Evolutionary conservation across 2,797 vertebrate species (phyloP).

Genomic region (Sebastes glaucus): DNA sequence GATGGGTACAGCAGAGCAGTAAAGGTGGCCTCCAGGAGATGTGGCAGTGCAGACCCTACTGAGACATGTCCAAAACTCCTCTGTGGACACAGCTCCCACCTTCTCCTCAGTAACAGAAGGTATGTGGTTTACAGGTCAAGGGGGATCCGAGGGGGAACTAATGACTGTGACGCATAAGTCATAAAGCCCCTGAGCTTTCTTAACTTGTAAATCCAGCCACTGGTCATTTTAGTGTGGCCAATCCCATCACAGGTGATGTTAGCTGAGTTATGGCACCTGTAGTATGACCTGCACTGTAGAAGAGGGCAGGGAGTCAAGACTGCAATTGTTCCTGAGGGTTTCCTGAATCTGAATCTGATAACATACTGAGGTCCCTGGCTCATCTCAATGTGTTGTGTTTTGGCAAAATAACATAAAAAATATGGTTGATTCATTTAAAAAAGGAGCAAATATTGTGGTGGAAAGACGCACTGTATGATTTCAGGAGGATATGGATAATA

Average conservation of each 20-base stretch:
- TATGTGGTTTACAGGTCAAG: constrained; percentile 86
- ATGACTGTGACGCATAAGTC: constrained; percentile 87
- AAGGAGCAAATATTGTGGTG: not conserved
- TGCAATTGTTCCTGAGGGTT: not conserved
- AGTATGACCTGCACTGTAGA: constrained; percentile 27
- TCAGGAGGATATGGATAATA: constrained; percentile 22
- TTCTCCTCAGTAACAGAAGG: constrained; percentile 80
- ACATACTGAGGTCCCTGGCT: not conserved
- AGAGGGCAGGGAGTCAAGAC: not conserved
- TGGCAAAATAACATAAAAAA: not conserved
- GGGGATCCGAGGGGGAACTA: constrained; percentile 83
- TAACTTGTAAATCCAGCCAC: constrained; percentile 84
- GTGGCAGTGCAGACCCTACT: constrained; percentile 19
- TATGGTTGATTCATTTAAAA: not conserved
- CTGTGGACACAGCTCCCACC: constrained; percentile 58
- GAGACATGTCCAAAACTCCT: constrained; percentile 29
- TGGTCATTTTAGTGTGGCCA: constrained; percentile 80
- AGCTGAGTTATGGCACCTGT: constrained; percentile 50
- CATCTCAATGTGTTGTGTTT: not conserved
- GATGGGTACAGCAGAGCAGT: constrained; percentile 9
- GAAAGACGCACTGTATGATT: not conserved
- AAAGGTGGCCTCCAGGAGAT: constrained; percentile 9
- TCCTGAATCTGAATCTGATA: not conserved
- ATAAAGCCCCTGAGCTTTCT: constrained; percentile 87
- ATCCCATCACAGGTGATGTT: constrained; percentile 64